Conservation (phyloP, 2,113 vertebrate genomes). For the Recurvirostra avosetta region DNA sequence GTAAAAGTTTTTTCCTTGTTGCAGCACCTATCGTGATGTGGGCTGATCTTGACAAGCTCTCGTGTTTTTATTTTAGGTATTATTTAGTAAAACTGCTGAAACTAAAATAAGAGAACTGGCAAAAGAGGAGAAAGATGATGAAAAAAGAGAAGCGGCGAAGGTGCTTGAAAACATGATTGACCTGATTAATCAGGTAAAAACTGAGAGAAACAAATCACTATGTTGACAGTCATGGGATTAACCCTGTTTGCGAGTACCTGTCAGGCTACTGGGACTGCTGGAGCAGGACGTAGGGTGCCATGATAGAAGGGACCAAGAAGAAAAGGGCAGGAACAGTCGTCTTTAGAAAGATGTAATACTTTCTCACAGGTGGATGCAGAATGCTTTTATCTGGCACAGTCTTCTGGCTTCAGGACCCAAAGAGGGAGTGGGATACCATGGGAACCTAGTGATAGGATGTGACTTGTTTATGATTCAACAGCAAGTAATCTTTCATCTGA, state of each 20-base stretch:
- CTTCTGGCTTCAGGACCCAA: background rate
- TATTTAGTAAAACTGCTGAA: slow-evolving; percentile 89
- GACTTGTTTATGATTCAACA: background rate
- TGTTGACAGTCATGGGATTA: background rate
- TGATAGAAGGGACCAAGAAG: background rate
- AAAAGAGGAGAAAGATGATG: slow-evolving; percentile 67
- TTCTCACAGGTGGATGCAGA: background rate
- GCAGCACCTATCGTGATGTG: background rate
- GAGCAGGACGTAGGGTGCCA: too few species aligned
- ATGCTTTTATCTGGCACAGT: background rate
- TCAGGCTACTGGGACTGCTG: background rate
- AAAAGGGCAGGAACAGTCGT: background rate
- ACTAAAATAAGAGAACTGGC: slow-evolving; percentile 81
- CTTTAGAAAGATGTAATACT: background rate
- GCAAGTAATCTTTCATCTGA: too few species aligned
- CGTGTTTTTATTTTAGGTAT: slow-evolving; percentile 72
- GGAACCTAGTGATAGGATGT: too few species aligned
- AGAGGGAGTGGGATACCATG: background rate
- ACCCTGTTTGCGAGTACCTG: background rate
- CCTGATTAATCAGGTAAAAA: slow-evolving; percentile 90
- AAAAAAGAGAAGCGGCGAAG: slow-evolving; percentile 79
- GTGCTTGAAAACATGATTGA: slow-evolving; percentile 84
- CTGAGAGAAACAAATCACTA: background rate
- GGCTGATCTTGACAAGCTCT: background rate
- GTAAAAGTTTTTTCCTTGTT: background rate